phyloP scores from a whole-genome alignment of 2,113 vertebrate species.

The Carassius gibelio region DNA sequence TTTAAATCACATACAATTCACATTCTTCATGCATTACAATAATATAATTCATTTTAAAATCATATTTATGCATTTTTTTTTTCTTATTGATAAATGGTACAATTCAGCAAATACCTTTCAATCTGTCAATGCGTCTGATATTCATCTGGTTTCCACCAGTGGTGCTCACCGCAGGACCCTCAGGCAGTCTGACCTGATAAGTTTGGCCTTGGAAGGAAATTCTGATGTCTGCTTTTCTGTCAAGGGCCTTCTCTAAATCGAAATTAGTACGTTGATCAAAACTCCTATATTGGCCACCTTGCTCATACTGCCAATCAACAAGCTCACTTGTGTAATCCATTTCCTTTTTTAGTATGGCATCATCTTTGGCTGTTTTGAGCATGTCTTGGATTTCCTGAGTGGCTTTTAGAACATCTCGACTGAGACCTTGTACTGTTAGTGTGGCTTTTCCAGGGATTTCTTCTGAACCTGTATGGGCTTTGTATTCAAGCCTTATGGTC shows the following conservation, averaged over 20 bases:
- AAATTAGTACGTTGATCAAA: slow-evolving; percentile 79
- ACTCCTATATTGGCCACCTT: slow-evolving; percentile 49
- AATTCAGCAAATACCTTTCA: slow-evolving; percentile 71
- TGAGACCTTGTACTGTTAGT: slow-evolving; percentile 77
- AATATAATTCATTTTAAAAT: background rate
- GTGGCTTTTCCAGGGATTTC: slow-evolving; percentile 18
- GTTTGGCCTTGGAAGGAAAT: slow-evolving; percentile 66
- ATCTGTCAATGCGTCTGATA: slow-evolving; percentile 75
- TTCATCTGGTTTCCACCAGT: slow-evolving; percentile 57
- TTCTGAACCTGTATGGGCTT: background rate
- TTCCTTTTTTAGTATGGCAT: slow-evolving; percentile 67
- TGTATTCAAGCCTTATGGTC: slow-evolving; percentile 64
- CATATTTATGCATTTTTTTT: background rate
- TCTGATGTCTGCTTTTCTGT: background rate
- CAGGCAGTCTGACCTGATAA: slow-evolving; percentile 73
- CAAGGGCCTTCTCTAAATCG: slow-evolving; percentile 76
- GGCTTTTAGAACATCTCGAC: slow-evolving; percentile 73
- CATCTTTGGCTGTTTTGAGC: slow-evolving; percentile 62
- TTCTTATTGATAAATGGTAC: background rate
- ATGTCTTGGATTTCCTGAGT: slow-evolving; percentile 72
- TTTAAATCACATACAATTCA: background rate
- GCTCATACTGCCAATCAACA: slow-evolving; percentile 82
- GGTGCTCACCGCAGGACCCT: slow-evolving; percentile 64
- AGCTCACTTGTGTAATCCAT: slow-evolving; percentile 66
- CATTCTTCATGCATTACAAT: background rate